Evolutionary conservation across 2,888 invertebrate species (phyloP), one percentile per base, ranked within the genome.

Genomic region (Tupiocoris notatus): DNA sequence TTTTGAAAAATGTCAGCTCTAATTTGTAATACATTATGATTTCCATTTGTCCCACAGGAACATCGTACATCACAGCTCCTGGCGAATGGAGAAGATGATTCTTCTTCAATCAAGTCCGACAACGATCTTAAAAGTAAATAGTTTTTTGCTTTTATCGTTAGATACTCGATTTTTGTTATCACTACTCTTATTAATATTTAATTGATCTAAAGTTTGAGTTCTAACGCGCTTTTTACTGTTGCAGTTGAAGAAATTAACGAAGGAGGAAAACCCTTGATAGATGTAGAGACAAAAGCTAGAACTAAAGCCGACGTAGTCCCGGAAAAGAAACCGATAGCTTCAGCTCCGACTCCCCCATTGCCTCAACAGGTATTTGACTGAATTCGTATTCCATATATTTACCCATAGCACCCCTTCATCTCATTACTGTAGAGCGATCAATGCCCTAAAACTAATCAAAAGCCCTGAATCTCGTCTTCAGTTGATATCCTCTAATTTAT

Each of bases 51-150:
- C n/a, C n/a, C n/a, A n/a, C 84, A 93, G 94, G 93, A 94, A 90
- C 92, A 92, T 87, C 93, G 93, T 89, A 91, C 91, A 85, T 93
- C 93, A 83, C 93, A 93, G 87, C 90, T 91, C 87, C 88, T 92
- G 89, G 94, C 93, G 83, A 85, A 84, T 84, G 84, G 84, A 82
- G 86, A 84, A 91, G 94, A 94, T 92, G 94, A 94, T 88, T 90
- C 92, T 83, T 90, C 92, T 83, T 92, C 93, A 80, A 89, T 92
- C 84, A 89, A 91, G 86, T 92, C 90, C 88, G 93, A 93, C 85
- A 89, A 90, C 86, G 93, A 93, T 84, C 86, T 87, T 86, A 94
- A 93, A 87, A 88, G 92, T 91, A 83, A 86, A 61, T 65, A 22
- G n/a, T n/a, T 54, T 54, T 12, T 54, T 12, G 12, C 12, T 54